Evolutionary conservation across 2,797 vertebrate genomes (phyloP).

Genomic region (Eptatretus atami): DNA sequence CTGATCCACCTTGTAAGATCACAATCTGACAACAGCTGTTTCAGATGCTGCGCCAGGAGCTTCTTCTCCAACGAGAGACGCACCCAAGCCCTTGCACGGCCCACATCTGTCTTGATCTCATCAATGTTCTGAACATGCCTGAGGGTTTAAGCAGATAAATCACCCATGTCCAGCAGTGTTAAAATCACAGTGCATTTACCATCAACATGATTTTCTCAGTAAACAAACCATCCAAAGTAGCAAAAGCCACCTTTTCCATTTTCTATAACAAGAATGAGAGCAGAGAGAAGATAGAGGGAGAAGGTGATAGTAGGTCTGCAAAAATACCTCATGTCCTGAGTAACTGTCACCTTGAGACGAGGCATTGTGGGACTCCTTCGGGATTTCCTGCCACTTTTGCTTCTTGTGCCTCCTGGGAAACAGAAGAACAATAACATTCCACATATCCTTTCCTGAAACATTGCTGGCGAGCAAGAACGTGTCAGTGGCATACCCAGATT

Average conservation of each 20-base stretch:
- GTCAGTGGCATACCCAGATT: no score
- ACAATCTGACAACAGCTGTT: slow-evolving; percentile 57
- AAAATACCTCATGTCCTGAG: slow-evolving; percentile 63
- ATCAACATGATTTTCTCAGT: no score
- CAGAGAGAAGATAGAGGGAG: neutral
- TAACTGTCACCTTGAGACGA: slow-evolving; percentile 32
- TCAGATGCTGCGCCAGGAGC: slow-evolving; percentile 64
- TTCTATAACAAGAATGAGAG: no score
- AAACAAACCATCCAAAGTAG: no score
- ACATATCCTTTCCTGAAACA: no score
- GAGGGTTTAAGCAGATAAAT: neutral
- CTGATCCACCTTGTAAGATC: slow-evolving; percentile 38
- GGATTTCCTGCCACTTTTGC: slow-evolving; percentile 28
- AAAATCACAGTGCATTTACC: no score
- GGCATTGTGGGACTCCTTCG: slow-evolving; percentile 25
- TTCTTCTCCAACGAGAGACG: slow-evolving; percentile 82
- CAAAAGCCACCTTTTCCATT: no score
- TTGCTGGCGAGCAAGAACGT: no score
- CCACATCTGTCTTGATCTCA: slow-evolving; percentile 70
- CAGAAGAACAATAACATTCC: no score
- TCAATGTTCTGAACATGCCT: slow-evolving; percentile 78
- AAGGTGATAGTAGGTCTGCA: neutral
- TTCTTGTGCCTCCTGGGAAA: slow-evolving; percentile 1
- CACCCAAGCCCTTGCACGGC: slow-evolving; percentile 68
- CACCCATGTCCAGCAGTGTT: no score